Conservation (phyloP, 2,113 vertebrate genomes). For the Rhabdomys dilectus region DNA sequence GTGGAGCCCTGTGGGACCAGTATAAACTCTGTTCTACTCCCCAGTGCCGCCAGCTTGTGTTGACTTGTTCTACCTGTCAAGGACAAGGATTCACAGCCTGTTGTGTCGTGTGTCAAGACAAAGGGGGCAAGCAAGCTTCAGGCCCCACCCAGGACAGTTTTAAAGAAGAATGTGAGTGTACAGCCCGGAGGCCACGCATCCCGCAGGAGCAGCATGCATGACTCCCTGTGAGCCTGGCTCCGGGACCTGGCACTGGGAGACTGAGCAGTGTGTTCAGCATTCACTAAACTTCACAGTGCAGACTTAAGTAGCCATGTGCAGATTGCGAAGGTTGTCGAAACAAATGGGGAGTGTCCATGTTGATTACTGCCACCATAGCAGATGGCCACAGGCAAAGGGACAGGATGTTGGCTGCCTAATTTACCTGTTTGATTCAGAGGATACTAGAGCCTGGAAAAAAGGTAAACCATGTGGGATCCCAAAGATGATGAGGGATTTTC, state of each 20-base stretch:
- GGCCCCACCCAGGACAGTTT: constrained; percentile 57
- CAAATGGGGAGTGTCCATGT: neutral
- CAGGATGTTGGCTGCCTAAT: neutral
- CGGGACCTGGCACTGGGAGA: neutral
- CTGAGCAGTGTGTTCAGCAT: neutral
- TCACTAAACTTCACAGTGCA: neutral
- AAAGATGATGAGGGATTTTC: neutral
- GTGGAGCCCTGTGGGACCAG: constrained; percentile 93
- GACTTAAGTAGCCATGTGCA: neutral
- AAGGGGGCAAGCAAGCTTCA: constrained; percentile 83
- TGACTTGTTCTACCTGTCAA: constrained; percentile 91
- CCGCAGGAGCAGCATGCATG: constrained; percentile 85
- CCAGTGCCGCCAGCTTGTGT: constrained; percentile 94
- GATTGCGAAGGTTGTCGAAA: neutral
- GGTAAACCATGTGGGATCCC: neutral
- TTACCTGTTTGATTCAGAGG: neutral
- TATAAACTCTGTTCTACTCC: constrained; percentile 94
- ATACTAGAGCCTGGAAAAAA: neutral
- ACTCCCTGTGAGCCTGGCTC: neutral
- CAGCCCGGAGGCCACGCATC: constrained; percentile 89
- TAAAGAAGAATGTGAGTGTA: constrained; percentile 97
- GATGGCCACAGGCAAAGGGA: neutral
- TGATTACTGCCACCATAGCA: neutral
- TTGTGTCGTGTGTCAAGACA: constrained; percentile 93
- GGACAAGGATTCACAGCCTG: constrained; percentile 92